Conservation (phyloP, 1,140 invertebrate species). For the Tetramorium alpestre region DNA sequence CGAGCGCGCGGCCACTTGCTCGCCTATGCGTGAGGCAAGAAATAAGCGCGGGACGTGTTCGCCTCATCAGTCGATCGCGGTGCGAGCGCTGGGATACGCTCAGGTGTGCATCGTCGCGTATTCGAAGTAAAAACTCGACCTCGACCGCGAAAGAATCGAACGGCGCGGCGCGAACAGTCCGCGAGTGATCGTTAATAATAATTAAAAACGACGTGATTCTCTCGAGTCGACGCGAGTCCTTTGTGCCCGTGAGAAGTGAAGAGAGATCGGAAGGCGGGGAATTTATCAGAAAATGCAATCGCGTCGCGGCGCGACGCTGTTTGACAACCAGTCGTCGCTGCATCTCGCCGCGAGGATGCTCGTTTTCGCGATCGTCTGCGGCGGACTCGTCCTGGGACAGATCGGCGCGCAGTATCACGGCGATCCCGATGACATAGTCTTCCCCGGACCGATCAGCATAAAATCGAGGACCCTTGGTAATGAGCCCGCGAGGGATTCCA, state of each 20-base stretch:
- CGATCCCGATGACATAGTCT: conserved; percentile 55
- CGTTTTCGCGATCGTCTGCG: background rate
- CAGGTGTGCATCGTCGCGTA: conserved; percentile 43
- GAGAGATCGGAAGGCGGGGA: background rate
- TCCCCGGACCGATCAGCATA: conserved; percentile 1
- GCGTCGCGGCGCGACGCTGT: too few relatives aligned
- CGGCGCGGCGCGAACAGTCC: background rate
- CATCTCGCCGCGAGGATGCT: background rate
- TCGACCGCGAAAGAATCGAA: background rate
- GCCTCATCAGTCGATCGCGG: conserved; percentile 67
- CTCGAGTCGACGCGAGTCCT: background rate
- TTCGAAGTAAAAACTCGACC: background rate
- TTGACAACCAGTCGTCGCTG: conserved; percentile 11
- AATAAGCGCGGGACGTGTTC: conserved; percentile 61
- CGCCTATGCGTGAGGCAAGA: conserved; percentile 53
- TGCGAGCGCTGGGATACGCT: conserved; percentile 52
- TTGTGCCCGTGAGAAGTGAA: background rate
- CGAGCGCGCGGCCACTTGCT: background rate
- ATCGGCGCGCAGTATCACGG: background rate
- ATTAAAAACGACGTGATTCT: background rate
- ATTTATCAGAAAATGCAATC: background rate
- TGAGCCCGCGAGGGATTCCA: background rate
- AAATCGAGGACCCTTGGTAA: background rate
- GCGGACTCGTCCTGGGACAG: conserved; percentile 8
- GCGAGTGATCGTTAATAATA: background rate